A percentile compares a stretch with the other conserved stretches of the same genome.
These are phyloP conservation scores for Rhodinocichla rosea DNA, from an alignment of 2,113 vertebrate species.

Conservation along the genomic window DNA sequence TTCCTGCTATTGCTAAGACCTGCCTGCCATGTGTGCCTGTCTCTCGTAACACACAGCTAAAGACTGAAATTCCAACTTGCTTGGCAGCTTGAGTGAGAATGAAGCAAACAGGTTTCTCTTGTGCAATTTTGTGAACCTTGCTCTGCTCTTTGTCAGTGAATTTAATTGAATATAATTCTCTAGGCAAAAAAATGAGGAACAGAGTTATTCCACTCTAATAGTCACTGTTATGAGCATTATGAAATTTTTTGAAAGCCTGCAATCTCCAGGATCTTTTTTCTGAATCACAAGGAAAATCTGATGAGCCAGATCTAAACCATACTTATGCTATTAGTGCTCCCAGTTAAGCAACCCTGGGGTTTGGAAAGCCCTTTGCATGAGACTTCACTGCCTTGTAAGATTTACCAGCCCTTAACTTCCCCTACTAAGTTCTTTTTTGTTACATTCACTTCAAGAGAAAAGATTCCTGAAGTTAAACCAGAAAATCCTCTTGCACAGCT, in stretches of 20 bases:
- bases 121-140: neutral
- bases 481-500: neutral
- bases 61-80: neutral
- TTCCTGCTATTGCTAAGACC: neutral
- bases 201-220: neutral
- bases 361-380: constrained; percentile 10
- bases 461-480: neutral
- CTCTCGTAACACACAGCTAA: neutral
- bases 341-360: constrained; percentile 38
- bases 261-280: constrained; percentile 23
- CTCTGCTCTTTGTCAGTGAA: constrained; percentile 6
- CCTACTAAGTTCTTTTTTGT: neutral
- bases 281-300: constrained; percentile 32
- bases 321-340: constrained; percentile 8
- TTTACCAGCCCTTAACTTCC: neutral
- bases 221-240: neutral
- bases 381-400: neutral
- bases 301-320: constrained; percentile 15
- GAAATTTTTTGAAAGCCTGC: constrained; percentile 13
- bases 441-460: neutral
- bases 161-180: constrained; percentile 17
- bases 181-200: neutral
- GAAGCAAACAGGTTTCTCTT: constrained; percentile 35
- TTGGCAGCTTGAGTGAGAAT: neutral
- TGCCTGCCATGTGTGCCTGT: neutral